A percentile compares a stretch with the other conserved stretches of the same genome.
These are phyloP conservation scores for Agonopterix arenella DNA, from an alignment of 2,888 invertebrate species.

Conservation along the genomic window DNA sequence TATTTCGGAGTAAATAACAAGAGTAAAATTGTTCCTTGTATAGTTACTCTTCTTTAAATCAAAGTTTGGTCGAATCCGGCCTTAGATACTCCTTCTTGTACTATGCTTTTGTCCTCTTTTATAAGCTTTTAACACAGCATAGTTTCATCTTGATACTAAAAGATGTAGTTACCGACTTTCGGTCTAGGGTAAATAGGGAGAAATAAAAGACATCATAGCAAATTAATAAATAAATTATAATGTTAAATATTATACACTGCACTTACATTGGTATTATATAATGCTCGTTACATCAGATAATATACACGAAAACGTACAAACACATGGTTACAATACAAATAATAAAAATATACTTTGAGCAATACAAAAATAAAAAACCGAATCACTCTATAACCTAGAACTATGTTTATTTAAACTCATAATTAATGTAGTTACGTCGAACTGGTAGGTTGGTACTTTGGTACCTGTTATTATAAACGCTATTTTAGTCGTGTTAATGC, in stretches of 20 bases:
- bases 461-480: slow-evolving; percentile 19
- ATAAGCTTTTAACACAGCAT: too few relatives aligned
- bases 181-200: too few relatives aligned
- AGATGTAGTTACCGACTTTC: too few relatives aligned
- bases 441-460: slow-evolving; percentile 25
- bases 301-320: slow-evolving; percentile 68
- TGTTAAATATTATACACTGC: slow-evolving; percentile 74
- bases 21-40: too few relatives aligned
- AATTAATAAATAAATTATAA: slow-evolving; percentile 77
- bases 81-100: too few relatives aligned
- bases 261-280: slow-evolving; percentile 62
- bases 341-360: slow-evolving; percentile 67
- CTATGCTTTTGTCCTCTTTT: too few relatives aligned
- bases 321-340: slow-evolving; percentile 55
- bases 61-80: too few relatives aligned
- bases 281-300: slow-evolving; percentile 62
- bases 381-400: slow-evolving; percentile 58
- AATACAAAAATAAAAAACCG: slow-evolving; percentile 73
- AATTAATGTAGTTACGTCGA: slow-evolving; percentile 8
- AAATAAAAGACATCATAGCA: slow-evolving; percentile 40
- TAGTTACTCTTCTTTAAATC: too few relatives aligned
- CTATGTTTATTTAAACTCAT: slow-evolving; percentile 35
- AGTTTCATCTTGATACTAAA: too few relatives aligned
- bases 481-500: neutral
- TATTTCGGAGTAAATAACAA: too few relatives aligned